phyloP scores from a whole-genome alignment of 2,888 invertebrate genomes.

The Epirrhoe tristata region DNA sequence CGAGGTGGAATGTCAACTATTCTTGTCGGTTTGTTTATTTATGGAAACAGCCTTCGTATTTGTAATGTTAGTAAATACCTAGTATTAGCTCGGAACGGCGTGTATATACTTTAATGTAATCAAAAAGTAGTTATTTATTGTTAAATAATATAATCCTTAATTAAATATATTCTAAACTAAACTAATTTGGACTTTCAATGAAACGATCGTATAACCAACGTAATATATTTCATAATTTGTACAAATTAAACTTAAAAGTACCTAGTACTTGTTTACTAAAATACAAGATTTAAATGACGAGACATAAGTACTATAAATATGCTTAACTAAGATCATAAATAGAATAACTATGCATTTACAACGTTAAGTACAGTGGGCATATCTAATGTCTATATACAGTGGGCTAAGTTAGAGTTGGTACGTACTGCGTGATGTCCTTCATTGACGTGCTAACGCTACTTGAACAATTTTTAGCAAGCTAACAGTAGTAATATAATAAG shows the following conservation, averaged over 20 bases:
- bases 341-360: slow-evolving; percentile 43
- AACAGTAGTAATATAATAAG: no score
- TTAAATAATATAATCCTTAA: not conserved
- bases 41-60: not conserved
- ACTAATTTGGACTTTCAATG: slow-evolving; percentile 22
- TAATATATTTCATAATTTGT: slow-evolving; percentile 80
- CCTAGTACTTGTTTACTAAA: slow-evolving; percentile 68
- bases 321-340: slow-evolving; percentile 42
- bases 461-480: slow-evolving; percentile 12
- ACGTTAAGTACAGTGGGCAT: slow-evolving; percentile 30
- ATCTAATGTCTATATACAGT: slow-evolving; percentile 39
- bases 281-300: slow-evolving; percentile 63
- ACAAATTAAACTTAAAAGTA: slow-evolving; percentile 74
- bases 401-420: slow-evolving; percentile 5
- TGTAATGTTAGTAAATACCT: slow-evolving; percentile 2
- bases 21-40: not conserved
- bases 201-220: slow-evolving; percentile 69
- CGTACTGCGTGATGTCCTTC: not conserved
- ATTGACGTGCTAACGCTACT: slow-evolving; percentile 11
- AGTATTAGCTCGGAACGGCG: slow-evolving; percentile 19
- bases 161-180: not conserved
- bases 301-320: slow-evolving; percentile 51
- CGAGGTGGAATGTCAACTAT: not conserved
- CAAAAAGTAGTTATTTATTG: not conserved
- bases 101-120: not conserved